Evolutionary conservation across 2,888 invertebrate genomes (phyloP).

Genomic region (Callinectes sapidus): DNA sequence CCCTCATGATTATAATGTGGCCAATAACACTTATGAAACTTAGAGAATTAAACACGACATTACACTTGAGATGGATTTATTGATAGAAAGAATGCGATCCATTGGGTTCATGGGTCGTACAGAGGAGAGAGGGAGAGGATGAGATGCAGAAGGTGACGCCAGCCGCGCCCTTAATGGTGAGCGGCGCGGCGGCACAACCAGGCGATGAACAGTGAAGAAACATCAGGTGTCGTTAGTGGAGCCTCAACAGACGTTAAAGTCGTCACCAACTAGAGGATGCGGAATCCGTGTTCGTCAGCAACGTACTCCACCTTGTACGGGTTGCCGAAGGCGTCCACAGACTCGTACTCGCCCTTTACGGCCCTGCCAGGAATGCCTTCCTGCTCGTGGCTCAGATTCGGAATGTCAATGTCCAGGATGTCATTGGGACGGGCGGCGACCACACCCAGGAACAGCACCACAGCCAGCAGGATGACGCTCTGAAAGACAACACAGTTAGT

Average conservation of each 20-base stretch:
- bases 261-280: conserved; percentile 45
- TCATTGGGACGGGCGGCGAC: conserved; percentile 62
- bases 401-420: conserved; percentile 67
- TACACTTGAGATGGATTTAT: too few species aligned
- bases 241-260: background rate
- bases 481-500: background rate
- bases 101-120: too few species aligned
- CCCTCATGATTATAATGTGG: too few species aligned
- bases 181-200: background rate
- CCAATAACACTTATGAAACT: too few species aligned
- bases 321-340: conserved; percentile 61
- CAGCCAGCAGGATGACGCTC: conserved; percentile 27
- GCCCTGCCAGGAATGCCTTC: conserved; percentile 60
- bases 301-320: conserved; percentile 66
- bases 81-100: too few species aligned
- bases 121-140: too few species aligned
- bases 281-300: conserved; percentile 59
- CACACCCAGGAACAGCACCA: conserved; percentile 55
- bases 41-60: too few species aligned
- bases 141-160: background rate
- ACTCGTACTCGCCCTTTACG: conserved; percentile 69
- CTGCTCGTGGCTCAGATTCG: conserved; percentile 65
- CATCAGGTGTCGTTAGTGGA: background rate
- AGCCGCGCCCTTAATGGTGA: background rate
- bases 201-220: too few species aligned